Evolutionary conservation across 2,113 vertebrate genomes (phyloP).

Genomic region (Limanda limanda): DNA sequence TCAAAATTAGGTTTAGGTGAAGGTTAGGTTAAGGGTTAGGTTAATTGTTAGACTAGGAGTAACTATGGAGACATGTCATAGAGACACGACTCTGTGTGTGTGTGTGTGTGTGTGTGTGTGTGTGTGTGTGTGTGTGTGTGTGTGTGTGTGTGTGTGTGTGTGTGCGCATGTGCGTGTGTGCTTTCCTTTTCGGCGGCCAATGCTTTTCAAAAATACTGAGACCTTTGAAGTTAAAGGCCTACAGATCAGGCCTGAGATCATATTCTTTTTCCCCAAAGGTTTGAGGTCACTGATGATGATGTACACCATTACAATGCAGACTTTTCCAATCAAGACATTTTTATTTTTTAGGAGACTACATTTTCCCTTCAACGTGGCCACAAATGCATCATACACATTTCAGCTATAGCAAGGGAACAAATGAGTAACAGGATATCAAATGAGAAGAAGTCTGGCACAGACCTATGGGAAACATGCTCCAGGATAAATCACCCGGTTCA

Average conservation of each 20-base stretch:
- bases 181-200: constrained; percentile 9
- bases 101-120: neutral
- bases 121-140: neutral
- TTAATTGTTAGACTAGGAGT: too few relatives aligned
- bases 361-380: constrained; percentile 59
- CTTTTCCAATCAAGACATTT: constrained; percentile 62
- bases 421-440: constrained; percentile 61
- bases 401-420: constrained; percentile 45
- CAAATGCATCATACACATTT: constrained; percentile 56
- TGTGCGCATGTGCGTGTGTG: neutral
- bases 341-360: constrained; percentile 32
- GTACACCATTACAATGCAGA: constrained; percentile 57
- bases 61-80: neutral
- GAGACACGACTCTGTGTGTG: neutral
- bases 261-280: constrained; percentile 47
- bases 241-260: constrained; percentile 17
- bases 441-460: constrained; percentile 16
- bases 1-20: too few relatives aligned
- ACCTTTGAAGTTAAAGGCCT: constrained; percentile 6
- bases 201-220: constrained; percentile 13
- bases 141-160: neutral
- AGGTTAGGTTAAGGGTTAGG: too few relatives aligned
- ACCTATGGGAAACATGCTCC: constrained; percentile 38
- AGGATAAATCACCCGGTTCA: constrained; percentile 31
- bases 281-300: constrained; percentile 59